Conservation (phyloP, 2,113 vertebrate genomes). For the Eretmochelys imbricata region DNA sequence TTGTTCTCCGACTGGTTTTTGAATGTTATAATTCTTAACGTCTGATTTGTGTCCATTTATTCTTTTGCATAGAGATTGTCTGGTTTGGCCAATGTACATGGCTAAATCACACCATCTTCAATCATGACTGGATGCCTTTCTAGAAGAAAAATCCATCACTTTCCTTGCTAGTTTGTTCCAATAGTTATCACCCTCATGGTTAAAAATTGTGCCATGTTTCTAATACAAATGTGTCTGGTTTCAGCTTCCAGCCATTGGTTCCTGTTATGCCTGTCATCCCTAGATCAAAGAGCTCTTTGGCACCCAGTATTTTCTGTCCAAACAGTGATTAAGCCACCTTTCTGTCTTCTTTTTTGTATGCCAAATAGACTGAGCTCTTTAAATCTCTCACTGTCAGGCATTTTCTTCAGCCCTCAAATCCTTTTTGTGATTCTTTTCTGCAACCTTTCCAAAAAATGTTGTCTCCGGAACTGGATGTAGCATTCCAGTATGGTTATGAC, state of each 20-base stretch:
- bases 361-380: background rate
- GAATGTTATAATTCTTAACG: too few species aligned
- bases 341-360: background rate
- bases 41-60: too few species aligned
- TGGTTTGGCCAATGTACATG: too few species aligned
- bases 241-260: background rate
- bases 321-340: background rate
- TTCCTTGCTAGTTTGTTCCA: background rate
- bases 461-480: background rate
- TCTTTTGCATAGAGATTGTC: too few species aligned
- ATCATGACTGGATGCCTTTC: too few species aligned
- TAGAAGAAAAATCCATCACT: background rate
- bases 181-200: background rate
- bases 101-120: background rate
- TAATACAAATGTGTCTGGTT: background rate
- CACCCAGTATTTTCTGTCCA: background rate
- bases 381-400: background rate
- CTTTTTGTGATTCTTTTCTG: background rate
- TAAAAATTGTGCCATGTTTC: background rate
- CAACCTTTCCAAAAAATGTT: background rate
- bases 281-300: background rate
- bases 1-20: too few species aligned
- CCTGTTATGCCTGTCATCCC: background rate
- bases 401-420: background rate
- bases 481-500: background rate